phyloP scores from a whole-genome alignment of 2,888 invertebrate genomes.

The Spilosoma lubricipeda region DNA sequence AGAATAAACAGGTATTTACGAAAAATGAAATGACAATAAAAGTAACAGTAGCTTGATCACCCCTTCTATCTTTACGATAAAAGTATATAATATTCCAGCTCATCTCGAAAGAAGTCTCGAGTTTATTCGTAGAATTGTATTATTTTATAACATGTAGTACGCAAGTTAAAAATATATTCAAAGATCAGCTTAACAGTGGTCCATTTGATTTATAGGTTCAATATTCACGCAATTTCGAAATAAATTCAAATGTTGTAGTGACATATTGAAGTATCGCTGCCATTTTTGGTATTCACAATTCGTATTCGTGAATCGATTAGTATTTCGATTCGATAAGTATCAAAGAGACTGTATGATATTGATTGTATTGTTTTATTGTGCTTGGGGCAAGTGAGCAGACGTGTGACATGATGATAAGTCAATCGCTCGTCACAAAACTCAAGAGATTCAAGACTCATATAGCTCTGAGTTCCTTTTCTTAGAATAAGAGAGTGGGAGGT shows the following conservation, averaged over 20 bases:
- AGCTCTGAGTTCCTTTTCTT: too few species aligned
- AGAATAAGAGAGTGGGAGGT: too few species aligned
- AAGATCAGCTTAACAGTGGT: neutral
- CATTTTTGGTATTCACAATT: neutral
- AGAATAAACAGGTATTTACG: too few species aligned
- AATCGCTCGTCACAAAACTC: neutral
- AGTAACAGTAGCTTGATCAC: too few species aligned
- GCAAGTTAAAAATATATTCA: neutral
- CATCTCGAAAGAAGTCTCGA: too few species aligned
- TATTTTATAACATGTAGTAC: neutral
- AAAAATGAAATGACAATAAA: too few species aligned
- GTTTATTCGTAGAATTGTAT: neutral
- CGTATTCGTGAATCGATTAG: neutral
- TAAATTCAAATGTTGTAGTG: neutral
- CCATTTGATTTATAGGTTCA: slow-evolving; percentile 1
- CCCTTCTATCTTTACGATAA: too few species aligned
- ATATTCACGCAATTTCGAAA: neutral
- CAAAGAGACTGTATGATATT: neutral
- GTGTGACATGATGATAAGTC: neutral
- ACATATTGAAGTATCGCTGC: neutral
- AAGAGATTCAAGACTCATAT: too few species aligned
- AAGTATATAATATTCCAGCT: too few species aligned
- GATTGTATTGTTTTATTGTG: neutral
- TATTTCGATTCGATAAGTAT: too few species aligned
- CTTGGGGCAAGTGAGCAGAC: neutral